phyloP scores from a whole-genome alignment of 2,113 vertebrate genomes.

The Leucoraja erinaceus region DNA sequence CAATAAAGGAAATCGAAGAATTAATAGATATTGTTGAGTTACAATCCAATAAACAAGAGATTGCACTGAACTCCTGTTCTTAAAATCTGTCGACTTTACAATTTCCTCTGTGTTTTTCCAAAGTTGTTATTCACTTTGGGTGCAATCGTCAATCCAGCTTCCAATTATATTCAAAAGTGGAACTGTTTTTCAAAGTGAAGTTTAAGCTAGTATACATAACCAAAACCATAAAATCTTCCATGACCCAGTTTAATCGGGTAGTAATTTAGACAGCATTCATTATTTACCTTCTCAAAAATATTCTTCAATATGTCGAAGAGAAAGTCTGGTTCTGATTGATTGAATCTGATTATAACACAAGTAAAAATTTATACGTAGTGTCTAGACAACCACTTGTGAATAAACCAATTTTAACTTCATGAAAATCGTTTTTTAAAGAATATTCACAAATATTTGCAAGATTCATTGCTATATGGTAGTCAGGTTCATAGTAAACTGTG shows the following conservation, averaged over 20 bases:
- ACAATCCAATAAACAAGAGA: neutral
- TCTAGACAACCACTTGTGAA: neutral
- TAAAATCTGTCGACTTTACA: neutral
- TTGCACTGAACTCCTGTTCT: neutral
- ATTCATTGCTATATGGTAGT: neutral
- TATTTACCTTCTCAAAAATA: neutral
- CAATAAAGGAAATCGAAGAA: neutral
- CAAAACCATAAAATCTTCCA: neutral
- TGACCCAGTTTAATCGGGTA: neutral
- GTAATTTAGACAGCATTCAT: neutral
- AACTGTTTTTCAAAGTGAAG: no score
- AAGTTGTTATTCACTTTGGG: no score
- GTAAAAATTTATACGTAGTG: neutral
- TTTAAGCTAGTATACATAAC: neutral
- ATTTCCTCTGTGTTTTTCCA: neutral
- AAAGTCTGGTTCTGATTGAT: neutral
- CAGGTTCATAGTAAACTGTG: neutral
- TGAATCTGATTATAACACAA: neutral
- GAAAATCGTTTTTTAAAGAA: neutral
- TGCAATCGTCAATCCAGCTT: no score
- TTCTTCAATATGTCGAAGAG: neutral
- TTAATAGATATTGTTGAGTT: neutral
- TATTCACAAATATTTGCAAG: neutral
- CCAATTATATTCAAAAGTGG: no score
- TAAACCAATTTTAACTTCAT: neutral